phyloP scores from a whole-genome alignment of 2,797 vertebrate species.

The Argentina silus region DNA sequence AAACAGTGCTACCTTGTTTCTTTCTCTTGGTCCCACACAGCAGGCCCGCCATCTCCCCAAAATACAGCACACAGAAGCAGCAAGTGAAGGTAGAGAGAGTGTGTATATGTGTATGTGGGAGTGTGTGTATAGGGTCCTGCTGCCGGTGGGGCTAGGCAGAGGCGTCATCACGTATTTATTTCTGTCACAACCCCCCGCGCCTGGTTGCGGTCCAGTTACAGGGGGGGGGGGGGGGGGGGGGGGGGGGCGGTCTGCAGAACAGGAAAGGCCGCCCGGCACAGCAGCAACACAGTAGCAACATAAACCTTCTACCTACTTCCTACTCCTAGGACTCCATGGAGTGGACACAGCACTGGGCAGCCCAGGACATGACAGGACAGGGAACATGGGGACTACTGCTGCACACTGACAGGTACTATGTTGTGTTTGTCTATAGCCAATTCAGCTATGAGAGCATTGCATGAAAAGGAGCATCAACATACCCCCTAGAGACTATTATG shows the following conservation, averaged over 20 bases:
- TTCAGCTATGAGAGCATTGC: neutral
- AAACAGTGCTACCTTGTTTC: conserved; percentile 79
- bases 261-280: conserved; percentile 32
- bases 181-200: conserved; percentile 75
- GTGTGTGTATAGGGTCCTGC: conserved; percentile 34
- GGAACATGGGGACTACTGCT: conserved; percentile 14
- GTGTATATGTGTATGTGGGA: conserved; percentile 25
- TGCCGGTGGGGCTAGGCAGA: conserved; percentile 64
- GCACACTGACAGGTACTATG: conserved; percentile 35
- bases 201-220: conserved; percentile 72
- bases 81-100: conserved; percentile 27
- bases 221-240: conserved; percentile 24
- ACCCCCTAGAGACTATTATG: neutral
- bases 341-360: conserved; percentile 15
- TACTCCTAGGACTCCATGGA: neutral
- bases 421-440: neutral
- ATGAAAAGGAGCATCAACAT: neutral
- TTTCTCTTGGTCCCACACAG: conserved; percentile 86
- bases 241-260: neutral
- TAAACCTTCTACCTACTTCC: neutral
- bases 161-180: conserved; percentile 79
- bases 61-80: conserved; percentile 23
- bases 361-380: conserved; percentile 2
- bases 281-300: conserved; percentile 16
- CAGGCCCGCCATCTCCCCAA: conserved; percentile 81